A percentile compares a stretch with the other conserved stretches of the same genome.
phyloP scores from a whole-genome alignment of 2,888 invertebrate species.

The Campoplex capitator region DNA sequence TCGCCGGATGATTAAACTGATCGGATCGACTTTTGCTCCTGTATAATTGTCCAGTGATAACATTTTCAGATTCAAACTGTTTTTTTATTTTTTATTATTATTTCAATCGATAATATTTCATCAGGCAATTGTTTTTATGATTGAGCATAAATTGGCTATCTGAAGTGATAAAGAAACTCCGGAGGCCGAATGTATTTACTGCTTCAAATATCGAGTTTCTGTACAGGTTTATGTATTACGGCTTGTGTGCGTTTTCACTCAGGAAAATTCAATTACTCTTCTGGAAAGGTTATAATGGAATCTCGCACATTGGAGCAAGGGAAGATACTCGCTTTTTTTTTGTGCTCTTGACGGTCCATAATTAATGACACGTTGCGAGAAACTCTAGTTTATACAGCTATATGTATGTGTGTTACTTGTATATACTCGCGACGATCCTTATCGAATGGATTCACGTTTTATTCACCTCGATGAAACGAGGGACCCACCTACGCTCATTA shows the following conservation, averaged over 20 bases:
- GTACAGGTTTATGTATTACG: neutral
- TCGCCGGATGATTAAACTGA: neutral
- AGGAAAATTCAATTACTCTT: slow-evolving; percentile 55
- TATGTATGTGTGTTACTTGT: neutral
- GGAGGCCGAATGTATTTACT: neutral
- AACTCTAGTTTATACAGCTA: slow-evolving; percentile 7
- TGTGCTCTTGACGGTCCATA: slow-evolving; percentile 35
- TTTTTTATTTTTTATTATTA: neutral
- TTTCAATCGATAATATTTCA: neutral
- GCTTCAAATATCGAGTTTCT: neutral
- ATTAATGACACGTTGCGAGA: slow-evolving; percentile 58
- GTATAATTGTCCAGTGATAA: no score
- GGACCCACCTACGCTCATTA: slow-evolving; percentile 53
- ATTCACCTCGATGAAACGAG: slow-evolving; percentile 47
- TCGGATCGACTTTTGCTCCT: neutral
- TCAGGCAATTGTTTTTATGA: neutral
- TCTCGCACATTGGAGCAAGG: slow-evolving; percentile 23
- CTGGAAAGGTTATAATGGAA: slow-evolving; percentile 52
- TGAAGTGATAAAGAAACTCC: neutral
- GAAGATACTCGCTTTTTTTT: slow-evolving; percentile 27
- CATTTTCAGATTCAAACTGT: neutral
- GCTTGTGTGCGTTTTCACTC: neutral
- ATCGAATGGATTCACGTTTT: slow-evolving; percentile 58
- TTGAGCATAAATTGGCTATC: slow-evolving; percentile 11
- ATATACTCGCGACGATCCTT: slow-evolving; percentile 47